phyloP scores from a whole-genome alignment of 2,888 invertebrate genomes.

The Phymatocera aterrima region DNA sequence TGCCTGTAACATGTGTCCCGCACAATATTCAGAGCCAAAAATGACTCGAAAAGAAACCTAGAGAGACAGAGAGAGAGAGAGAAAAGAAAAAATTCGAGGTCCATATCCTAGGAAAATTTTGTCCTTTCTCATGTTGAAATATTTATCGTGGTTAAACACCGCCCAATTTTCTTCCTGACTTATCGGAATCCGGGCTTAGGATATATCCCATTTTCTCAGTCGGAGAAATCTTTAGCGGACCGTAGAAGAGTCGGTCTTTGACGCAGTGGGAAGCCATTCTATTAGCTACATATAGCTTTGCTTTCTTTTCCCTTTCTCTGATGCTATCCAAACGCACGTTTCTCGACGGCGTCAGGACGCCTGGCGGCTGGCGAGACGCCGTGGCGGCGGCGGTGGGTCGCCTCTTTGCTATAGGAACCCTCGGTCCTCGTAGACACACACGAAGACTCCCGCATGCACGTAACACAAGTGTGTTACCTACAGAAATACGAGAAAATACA shows the following conservation, averaged over 20 bases:
- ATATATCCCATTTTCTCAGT: conserved; percentile 11
- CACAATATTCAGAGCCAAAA: not conserved
- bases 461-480: not conserved
- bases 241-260: conserved; percentile 6
- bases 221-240: conserved; percentile 22
- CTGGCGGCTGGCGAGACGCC: conserved; percentile 48
- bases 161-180: not conserved
- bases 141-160: not conserved
- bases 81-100: no score
- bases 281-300: conserved; percentile 33
- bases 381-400: conserved; percentile 43
- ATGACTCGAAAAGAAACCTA: not conserved
- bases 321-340: conserved; percentile 46
- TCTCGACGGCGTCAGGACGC: conserved; percentile 40
- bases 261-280: conserved; percentile 38
- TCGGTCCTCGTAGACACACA: not conserved
- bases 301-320: conserved; percentile 26
- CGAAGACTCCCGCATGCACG: not conserved
- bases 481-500: not conserved
- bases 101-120: not conserved
- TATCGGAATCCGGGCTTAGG: not conserved
- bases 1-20: not conserved
- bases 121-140: conserved; percentile 13
- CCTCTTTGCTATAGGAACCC: conserved; percentile 9
- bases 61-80: no score